Conservation (phyloP, 2,888 invertebrate species). For the Aphidius colemani region DNA sequence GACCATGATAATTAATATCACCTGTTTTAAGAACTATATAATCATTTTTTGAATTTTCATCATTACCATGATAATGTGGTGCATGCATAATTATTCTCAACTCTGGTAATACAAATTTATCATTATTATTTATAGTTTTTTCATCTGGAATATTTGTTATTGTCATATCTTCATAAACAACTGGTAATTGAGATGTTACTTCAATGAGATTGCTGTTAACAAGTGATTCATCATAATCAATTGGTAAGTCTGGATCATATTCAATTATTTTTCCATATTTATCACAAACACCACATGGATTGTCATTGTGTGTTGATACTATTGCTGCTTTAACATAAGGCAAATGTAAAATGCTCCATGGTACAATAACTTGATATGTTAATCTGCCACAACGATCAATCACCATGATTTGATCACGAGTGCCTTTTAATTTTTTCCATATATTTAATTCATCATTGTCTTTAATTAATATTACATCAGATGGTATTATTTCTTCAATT, state of each 20-base stretch:
- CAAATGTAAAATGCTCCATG: slow-evolving; percentile 56
- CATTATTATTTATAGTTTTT: neutral
- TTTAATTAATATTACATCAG: slow-evolving; percentile 42
- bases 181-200: neutral
- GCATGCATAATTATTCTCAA: slow-evolving; percentile 50
- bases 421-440: slow-evolving; percentile 44
- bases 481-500: slow-evolving; percentile 30
- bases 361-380: slow-evolving; percentile 55
- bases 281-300: slow-evolving; percentile 55
- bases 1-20: slow-evolving; percentile 45
- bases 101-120: neutral
- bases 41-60: slow-evolving; percentile 42
- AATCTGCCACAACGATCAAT: slow-evolving; percentile 55
- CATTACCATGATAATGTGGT: slow-evolving; percentile 48
- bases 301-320: slow-evolving; percentile 54
- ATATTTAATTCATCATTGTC: slow-evolving; percentile 42
- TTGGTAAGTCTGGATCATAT: neutral
- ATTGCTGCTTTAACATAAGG: slow-evolving; percentile 58
- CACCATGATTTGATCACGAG: slow-evolving; percentile 48
- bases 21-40: slow-evolving; percentile 46
- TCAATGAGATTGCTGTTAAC: neutral
- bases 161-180: neutral
- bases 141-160: slow-evolving; percentile 2
- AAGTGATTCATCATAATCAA: neutral
- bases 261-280: slow-evolving; percentile 24